phyloP scores from a whole-genome alignment of 2,888 invertebrate species.

The Ectemnius cavifrons region DNA sequence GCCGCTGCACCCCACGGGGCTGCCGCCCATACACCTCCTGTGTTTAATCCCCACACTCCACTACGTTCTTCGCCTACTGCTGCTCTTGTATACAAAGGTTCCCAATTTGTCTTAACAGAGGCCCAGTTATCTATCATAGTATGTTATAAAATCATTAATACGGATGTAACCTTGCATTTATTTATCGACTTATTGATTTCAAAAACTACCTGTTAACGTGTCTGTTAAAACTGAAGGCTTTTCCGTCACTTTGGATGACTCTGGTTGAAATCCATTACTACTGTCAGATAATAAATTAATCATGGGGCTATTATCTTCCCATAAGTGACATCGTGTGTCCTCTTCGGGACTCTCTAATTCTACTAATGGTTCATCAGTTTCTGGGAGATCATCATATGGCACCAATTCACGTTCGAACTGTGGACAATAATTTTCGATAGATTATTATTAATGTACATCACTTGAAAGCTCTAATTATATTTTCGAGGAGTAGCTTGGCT shows the following conservation, averaged over 20 bases:
- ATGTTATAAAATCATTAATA: background rate
- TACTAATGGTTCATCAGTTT: slow-evolving; percentile 73
- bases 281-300: slow-evolving; percentile 64
- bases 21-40: slow-evolving; percentile 76
- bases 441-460: background rate
- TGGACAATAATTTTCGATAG: slow-evolving; percentile 17
- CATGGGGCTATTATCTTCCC: slow-evolving; percentile 69
- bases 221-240: slow-evolving; percentile 61
- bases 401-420: slow-evolving; percentile 74
- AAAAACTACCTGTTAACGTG: slow-evolving; percentile 66
- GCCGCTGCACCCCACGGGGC: slow-evolving; percentile 76
- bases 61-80: slow-evolving; percentile 76
- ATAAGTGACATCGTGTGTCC: slow-evolving; percentile 66
- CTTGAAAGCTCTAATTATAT: background rate
- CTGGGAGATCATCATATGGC: slow-evolving; percentile 75
- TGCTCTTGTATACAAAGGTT: slow-evolving; percentile 73
- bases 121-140: slow-evolving; percentile 71
- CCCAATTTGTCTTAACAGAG: slow-evolving; percentile 74
- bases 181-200: too few species aligned
- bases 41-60: slow-evolving; percentile 76
- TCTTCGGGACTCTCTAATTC: slow-evolving; percentile 73
- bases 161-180: too few species aligned
- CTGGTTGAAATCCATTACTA: slow-evolving; percentile 60
- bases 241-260: slow-evolving; percentile 66
- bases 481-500: background rate